Base-by-base conservation (phyloP, 1,140 invertebrate genomes). In the Zeugodacus cucurbitae region DNA sequence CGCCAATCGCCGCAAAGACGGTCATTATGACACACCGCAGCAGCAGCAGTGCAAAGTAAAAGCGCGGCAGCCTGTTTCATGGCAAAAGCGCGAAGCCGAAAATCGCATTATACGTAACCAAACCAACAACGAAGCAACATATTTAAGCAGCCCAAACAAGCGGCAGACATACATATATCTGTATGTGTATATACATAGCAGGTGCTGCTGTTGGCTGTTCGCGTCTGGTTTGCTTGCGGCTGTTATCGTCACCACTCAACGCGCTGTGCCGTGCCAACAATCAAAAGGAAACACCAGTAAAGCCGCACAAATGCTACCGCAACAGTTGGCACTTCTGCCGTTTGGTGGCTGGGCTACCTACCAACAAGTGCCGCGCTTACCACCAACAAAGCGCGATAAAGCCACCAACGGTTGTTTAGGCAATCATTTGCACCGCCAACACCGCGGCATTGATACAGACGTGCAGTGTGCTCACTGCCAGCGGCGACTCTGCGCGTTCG, bases 261-360 rank as follows among this genome's bases (percentile, higher is more conserved):
- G n/a, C n/a, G n/a, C n/a, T n/a, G n/a, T 37, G 70, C 37, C 22
- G 70, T 44, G 37, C 41, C 26, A 48, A 82, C 74, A 82, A 82
- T 82, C 74, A 82, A 82, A 82, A 48, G 74, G n/a, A 82, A 82
- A 26, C 74, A 26, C 7, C 34, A 44, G 37, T 26, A 82, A 82
- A 82, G 74, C 74, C 74, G 74, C 74, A 48, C 74, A 82, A 82
- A 82, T 82, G 41, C 74, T 41, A 82, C 20, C 74, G 74, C 74
- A 48, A 48, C 41, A 82, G 74, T 82, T 44, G 74, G 74, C 74
- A 11, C 74, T 48, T 82, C 41, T 22, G 11, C 34, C 41, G 41
- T 6, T 48, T n/a, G n/a, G 5, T 20, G n/a, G 41, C 41, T n/a
- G 22, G 7, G n/a, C n/a, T n/a, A n/a, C n/a, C 41, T 11, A 78